Conservation (phyloP, 53 echinoderm and acorn worm genomes). For the Apostichopus leukothele region DNA sequence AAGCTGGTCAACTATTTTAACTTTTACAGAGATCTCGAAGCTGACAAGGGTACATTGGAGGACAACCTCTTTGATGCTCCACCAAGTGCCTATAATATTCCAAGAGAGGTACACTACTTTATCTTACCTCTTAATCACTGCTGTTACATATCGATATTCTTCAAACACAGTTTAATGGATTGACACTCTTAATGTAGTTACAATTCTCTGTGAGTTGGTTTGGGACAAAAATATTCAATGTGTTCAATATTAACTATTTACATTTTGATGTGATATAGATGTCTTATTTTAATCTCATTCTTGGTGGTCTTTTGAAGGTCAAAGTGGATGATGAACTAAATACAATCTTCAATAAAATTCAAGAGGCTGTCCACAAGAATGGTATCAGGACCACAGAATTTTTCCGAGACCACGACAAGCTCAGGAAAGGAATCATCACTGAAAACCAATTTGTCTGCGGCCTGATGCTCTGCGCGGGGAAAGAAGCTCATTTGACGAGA, state of each 20-base stretch:
- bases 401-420: constrained; percentile 97
- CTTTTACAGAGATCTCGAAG: constrained; percentile 93
- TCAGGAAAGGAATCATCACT: constrained; percentile 89
- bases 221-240: too few relatives aligned
- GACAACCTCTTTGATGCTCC: constrained; percentile 72
- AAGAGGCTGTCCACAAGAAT: constrained; percentile 89
- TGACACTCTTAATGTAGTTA: too few relatives aligned
- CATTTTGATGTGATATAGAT: too few relatives aligned
- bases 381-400: constrained; percentile 98
- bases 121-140: too few relatives aligned
- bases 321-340: constrained; percentile 61
- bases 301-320: background rate
- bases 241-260: too few relatives aligned
- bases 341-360: constrained; percentile 83
- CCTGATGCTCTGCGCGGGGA: constrained; percentile 83
- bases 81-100: constrained; percentile 90
- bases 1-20: constrained; percentile 95
- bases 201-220: too few relatives aligned
- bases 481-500: constrained; percentile 71
- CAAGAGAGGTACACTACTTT: constrained; percentile 63
- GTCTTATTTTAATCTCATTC: too few relatives aligned
- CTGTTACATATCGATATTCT: too few relatives aligned
- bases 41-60: constrained; percentile 64
- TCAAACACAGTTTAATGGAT: too few relatives aligned
- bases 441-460: constrained; percentile 99